Percentiles rank a stretch among this genome's conserved stretches.
Conservation (phyloP, 1,140 invertebrate genomes). For the Leptonema lineaticorne region DNA sequence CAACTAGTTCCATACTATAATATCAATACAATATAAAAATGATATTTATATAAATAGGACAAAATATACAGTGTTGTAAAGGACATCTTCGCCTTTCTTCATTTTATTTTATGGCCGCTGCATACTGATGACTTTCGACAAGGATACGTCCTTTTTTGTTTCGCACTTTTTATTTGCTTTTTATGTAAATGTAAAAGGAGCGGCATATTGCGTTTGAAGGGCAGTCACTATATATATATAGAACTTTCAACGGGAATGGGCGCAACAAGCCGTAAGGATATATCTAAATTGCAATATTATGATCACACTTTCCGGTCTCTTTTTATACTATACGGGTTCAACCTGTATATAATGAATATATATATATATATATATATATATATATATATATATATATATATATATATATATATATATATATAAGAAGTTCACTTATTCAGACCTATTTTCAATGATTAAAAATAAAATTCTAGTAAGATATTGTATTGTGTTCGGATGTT, state of each 20-base stretch:
- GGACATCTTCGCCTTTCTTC: not conserved
- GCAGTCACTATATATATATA: not conserved
- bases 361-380: not conserved
- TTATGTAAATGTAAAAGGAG: slow-evolving; percentile 30
- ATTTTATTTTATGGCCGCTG: slow-evolving; percentile 32
- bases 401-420: not conserved
- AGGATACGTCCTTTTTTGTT: slow-evolving; percentile 30
- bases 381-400: not conserved
- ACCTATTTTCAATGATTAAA: not conserved
- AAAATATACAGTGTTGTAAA: not conserved
- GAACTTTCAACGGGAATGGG: slow-evolving; percentile 8
- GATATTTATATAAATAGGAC: no score
- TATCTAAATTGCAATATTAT: not conserved
- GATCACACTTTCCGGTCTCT: not conserved
- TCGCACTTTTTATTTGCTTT: slow-evolving; percentile 36
- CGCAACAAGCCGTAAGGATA: slow-evolving; percentile 2
- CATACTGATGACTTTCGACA: slow-evolving; percentile 34
- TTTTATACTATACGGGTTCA: not conserved
- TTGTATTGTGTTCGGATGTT: not conserved
- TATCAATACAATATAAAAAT: not conserved
- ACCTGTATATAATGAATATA: not conserved
- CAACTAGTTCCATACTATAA: not conserved
- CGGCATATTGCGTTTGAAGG: slow-evolving; percentile 17
- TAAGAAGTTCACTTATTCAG: not conserved
- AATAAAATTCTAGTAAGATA: not conserved